A percentile compares a stretch with the other conserved stretches of the same genome.
Conservation (phyloP, 2,888 invertebrate species). For the Bellardia pandia region DNA sequence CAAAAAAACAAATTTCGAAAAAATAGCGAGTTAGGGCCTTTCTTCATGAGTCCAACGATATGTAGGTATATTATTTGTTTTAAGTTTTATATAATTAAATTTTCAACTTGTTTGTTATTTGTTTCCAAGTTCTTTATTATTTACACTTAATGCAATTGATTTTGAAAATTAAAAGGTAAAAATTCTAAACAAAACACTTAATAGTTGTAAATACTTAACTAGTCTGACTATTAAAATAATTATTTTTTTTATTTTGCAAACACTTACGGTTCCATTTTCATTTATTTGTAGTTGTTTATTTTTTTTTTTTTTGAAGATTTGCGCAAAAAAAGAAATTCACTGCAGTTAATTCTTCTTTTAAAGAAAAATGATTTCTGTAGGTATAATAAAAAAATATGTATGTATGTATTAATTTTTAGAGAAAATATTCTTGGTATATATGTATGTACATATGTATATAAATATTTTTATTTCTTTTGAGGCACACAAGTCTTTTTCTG, state of each 20-base stretch:
- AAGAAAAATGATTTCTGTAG: not conserved
- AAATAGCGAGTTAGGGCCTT: too few species aligned
- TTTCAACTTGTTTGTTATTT: not conserved
- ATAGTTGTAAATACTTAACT: slow-evolving; percentile 11
- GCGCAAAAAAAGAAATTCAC: slow-evolving; percentile 19
- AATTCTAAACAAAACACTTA: slow-evolving; percentile 44
- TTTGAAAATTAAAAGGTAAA: not conserved
- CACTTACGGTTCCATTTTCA: slow-evolving; percentile 70
- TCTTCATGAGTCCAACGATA: too few species aligned
- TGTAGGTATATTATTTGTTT: not conserved
- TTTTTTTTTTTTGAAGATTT: slow-evolving; percentile 16
- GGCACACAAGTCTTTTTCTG: slow-evolving; percentile 32
- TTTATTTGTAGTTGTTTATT: slow-evolving; percentile 13
- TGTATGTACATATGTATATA: not conserved
- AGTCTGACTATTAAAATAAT: not conserved
- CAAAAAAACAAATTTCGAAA: too few species aligned
- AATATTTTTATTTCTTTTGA: not conserved
- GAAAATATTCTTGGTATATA: not conserved
- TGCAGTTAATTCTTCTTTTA: not conserved
- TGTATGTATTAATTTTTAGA: not conserved
- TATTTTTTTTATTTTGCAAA: slow-evolving; percentile 43
- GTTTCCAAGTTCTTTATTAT: slow-evolving; percentile 33
- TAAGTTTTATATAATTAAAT: not conserved
- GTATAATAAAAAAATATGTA: not conserved
- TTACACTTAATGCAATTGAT: slow-evolving; percentile 15